Percentiles rank a stretch among this genome's conserved stretches.
Evolutionary conservation across 53 echinoderm and acorn worm species (phyloP).

Genomic region (Astropecten irregularis): DNA sequence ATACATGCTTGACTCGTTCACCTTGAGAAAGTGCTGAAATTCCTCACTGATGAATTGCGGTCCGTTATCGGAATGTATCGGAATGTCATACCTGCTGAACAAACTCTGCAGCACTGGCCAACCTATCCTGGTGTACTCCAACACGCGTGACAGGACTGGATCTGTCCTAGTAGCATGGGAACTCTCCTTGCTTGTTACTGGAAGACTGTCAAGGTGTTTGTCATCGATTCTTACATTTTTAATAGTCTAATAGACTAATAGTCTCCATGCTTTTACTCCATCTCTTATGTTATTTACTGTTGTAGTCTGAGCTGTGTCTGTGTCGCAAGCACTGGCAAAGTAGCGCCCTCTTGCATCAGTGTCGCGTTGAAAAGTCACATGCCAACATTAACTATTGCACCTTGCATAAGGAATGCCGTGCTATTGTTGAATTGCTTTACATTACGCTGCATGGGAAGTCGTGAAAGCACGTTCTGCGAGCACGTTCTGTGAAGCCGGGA

Average conservation of each 20-base stretch:
- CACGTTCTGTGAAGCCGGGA: constrained; percentile 36
- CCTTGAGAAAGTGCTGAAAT: constrained; percentile 18
- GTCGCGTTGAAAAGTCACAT: too few species aligned
- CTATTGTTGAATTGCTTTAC: background rate
- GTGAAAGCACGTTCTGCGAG: constrained; percentile 47
- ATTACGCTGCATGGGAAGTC: too few species aligned
- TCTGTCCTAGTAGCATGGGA: constrained; percentile 53
- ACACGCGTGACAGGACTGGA: constrained; percentile 45
- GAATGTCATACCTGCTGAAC: constrained; percentile 28
- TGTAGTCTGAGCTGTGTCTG: too few species aligned
- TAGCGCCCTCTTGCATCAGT: too few species aligned
- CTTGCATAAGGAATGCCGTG: too few species aligned
- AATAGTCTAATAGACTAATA: too few species aligned
- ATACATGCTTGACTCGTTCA: constrained; percentile 28
- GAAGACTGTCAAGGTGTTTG: constrained; percentile 24
- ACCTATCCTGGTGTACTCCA: constrained; percentile 41
- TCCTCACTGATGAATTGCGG: too few species aligned
- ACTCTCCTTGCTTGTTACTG: constrained; percentile 47
- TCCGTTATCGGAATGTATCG: constrained; percentile 48
- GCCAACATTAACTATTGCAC: too few species aligned
- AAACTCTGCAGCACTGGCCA: constrained; percentile 47
- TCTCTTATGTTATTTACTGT: too few species aligned
- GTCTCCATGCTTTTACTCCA: too few species aligned
- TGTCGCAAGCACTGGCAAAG: too few species aligned
- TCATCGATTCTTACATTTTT: too few species aligned